Evolutionary conservation across 2,113 vertebrate genomes (phyloP), one percentile per base, ranked within the genome.

Genomic region (Lasiurus borealis): DNA sequence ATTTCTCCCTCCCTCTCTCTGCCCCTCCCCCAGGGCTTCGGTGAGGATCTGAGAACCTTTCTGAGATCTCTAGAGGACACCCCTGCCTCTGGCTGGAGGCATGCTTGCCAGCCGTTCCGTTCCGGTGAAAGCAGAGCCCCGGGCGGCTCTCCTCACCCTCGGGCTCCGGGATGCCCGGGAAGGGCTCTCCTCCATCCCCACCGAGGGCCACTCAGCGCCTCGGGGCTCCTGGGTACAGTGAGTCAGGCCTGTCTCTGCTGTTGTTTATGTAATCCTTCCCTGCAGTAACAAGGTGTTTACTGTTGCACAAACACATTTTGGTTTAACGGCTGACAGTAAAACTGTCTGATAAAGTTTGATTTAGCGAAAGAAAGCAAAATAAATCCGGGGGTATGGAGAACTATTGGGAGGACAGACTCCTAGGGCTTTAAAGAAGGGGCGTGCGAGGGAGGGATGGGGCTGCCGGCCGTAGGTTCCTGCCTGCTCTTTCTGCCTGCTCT

Each of bases 271-370:
- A 98, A 98, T 98, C 98, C 98, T 98, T 98, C 98, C 98, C 98
- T 98, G 98, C 97, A 97, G 98, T 98, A 98, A 98, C 98, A 98
- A 98, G 98, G 98, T 98, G 98, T 98, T 98, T 98, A 98, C 98
- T 98, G 98, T 98, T 98, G 98, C 98, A 98, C 98, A 98, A 98
- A 99, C 98, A 98, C 98, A 98, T 98, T 98, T 98, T 97, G 97
- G 98, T 98, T 98, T 98, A 98, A 98, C 85, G 97, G 98, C 98
- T 98, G 98, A 98, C 98, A 98, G 98, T 99, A 98, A 99, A 99
- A 98, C 98, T 99, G 98, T 98, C 98, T 98, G 98, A 98, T 98
- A 98, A 99, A 98, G 98, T 98, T 98, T 98, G 98, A 98, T 98
- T 98, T 98, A 98, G 97, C 92, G 97, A 98, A 98, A 98, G 98